A percentile compares a stretch with the other conserved stretches of the same genome.
Evolutionary conservation across 2,888 invertebrate species (phyloP).

Genomic region (Gibbula magus): DNA sequence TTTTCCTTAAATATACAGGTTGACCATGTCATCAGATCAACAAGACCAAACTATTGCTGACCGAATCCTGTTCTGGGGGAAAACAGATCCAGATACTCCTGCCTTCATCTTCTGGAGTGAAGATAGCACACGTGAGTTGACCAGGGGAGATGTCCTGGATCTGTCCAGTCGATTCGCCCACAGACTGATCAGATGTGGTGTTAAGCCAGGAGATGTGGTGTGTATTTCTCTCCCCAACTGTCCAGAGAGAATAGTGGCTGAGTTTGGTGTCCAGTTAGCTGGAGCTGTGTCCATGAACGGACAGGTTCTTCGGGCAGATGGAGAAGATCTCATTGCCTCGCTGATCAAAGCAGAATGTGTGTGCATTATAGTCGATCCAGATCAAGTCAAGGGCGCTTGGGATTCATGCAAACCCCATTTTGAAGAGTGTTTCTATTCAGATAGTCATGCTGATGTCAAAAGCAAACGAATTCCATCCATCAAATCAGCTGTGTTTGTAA

Average conservation of each 20-base stretch:
- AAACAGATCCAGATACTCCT: neutral
- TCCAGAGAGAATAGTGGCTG: neutral
- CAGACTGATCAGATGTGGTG: neutral
- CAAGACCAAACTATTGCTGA: neutral
- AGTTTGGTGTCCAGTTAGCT: neutral
- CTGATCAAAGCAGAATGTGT: neutral
- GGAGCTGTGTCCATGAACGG: neutral
- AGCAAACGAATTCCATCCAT: neutral
- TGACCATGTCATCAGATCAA: neutral
- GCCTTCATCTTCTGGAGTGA: neutral
- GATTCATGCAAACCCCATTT: neutral
- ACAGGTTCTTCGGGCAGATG: neutral
- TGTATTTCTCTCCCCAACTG: neutral
- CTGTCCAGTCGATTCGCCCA: neutral
- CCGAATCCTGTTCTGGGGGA: neutral
- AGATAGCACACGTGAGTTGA: neutral
- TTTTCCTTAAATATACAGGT: too few species aligned
- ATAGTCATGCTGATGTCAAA: neutral
- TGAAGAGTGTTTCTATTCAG: too few species aligned
- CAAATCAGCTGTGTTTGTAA: neutral
- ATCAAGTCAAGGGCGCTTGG: neutral
- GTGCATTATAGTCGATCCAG: neutral
- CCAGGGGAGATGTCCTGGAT: neutral
- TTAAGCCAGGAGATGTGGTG: neutral
- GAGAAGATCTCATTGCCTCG: neutral